These are phyloP conservation scores for Coluber constrictor DNA, from an alignment of 2,797 vertebrate genomes.

Conservation along the genomic window DNA sequence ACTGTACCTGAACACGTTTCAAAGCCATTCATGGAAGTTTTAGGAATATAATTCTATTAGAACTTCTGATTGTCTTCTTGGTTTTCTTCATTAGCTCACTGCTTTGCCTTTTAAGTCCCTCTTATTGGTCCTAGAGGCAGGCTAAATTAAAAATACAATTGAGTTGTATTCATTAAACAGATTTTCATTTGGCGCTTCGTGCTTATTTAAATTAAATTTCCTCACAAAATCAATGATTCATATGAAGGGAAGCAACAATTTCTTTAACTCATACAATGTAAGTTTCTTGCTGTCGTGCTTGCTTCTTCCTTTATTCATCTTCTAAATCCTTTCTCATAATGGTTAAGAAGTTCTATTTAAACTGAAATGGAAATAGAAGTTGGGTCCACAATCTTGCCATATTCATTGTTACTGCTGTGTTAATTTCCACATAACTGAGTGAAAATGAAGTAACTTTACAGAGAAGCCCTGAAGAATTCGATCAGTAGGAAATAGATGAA, in stretches of 20 bases:
- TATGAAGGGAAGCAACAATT: neutral
- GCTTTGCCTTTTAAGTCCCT: constrained; percentile 30
- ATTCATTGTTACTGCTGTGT: constrained; percentile 3
- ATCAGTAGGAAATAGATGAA: neutral
- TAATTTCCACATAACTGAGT: constrained; percentile 11
- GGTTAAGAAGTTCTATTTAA: neutral
- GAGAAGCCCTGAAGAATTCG: constrained; percentile 1
- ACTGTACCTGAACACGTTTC: constrained; percentile 44
- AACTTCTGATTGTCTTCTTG: neutral
- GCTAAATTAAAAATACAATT: constrained; percentile 22
- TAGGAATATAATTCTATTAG: neutral
- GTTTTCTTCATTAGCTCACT: constrained; percentile 26
- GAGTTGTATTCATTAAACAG: constrained; percentile 25
- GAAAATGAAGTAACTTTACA: neutral
- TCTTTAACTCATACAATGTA: neutral
- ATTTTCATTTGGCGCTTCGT: constrained; percentile 26
- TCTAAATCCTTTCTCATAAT: neutral
- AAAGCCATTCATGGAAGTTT: neutral
- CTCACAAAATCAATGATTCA: constrained; percentile 13
- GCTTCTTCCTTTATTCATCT: neutral
- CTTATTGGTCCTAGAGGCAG: constrained; percentile 18
- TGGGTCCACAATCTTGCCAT: neutral
- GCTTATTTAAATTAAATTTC: constrained; percentile 22
- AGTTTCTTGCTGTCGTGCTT: neutral
- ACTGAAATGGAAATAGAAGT: neutral